phyloP scores from a whole-genome alignment of 35 echinoderm and acorn worm genomes.

The Chiridota heheva region DNA sequence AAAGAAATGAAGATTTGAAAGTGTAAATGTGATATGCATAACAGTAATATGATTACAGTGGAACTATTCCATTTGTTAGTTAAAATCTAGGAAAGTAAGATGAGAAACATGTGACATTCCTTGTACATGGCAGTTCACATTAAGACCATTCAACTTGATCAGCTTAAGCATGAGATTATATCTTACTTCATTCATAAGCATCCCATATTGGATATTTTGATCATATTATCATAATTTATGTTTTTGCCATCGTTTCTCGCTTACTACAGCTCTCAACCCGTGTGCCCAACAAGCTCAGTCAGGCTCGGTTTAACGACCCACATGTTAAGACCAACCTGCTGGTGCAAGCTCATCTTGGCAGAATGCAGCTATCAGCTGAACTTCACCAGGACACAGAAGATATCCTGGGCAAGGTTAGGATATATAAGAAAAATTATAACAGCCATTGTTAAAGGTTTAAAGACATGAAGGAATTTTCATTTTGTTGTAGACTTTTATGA shows the following conservation, averaged over 20 bases:
- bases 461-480: background rate
- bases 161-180: too few relatives aligned
- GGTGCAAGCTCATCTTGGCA: conserved; percentile 83
- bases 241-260: conserved; percentile 6
- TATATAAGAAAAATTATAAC: background rate
- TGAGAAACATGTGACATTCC: too few relatives aligned
- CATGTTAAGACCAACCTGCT: conserved; percentile 97
- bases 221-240: background rate
- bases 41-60: too few relatives aligned
- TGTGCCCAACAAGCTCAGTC: conserved; percentile 88
- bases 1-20: too few relatives aligned
- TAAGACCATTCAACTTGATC: too few relatives aligned
- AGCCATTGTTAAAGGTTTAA: background rate
- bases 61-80: too few relatives aligned
- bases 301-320: conserved; percentile 91
- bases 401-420: conserved; percentile 75
- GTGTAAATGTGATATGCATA: too few relatives aligned
- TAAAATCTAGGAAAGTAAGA: too few relatives aligned
- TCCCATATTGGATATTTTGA: background rate
- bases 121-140: too few relatives aligned
- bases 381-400: conserved; percentile 88
- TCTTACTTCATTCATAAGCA: too few relatives aligned
- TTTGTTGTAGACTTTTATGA: background rate
- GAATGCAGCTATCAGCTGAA: conserved; percentile 97
- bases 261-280: conserved; percentile 66